These are phyloP conservation scores for Diarsia rubi DNA, from an alignment of 2,888 invertebrate genomes.

Conservation along the genomic window DNA sequence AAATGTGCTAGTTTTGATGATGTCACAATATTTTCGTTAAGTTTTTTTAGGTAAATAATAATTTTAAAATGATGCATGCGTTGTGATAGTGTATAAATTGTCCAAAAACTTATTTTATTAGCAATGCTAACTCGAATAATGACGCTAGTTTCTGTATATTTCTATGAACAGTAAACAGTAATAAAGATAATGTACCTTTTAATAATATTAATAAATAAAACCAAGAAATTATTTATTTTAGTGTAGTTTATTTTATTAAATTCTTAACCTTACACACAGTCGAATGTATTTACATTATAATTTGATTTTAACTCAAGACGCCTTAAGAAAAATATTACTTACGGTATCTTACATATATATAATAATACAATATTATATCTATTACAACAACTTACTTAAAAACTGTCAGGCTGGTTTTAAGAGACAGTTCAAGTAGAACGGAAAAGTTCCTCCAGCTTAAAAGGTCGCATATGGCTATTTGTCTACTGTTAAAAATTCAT, in stretches of 20 bases:
- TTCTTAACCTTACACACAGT: constrained; percentile 4
- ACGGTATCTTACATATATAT: constrained; percentile 10
- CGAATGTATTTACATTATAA: constrained; percentile 31
- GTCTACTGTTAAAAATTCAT: no score
- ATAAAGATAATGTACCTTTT: constrained; percentile 45
- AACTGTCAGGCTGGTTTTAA: neutral
- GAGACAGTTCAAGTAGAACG: neutral
- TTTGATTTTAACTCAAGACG: neutral
- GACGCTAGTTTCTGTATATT: neutral
- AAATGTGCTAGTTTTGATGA: neutral
- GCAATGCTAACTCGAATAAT: constrained; percentile 32
- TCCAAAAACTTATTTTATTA: neutral
- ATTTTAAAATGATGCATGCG: neutral
- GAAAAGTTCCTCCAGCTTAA: neutral
- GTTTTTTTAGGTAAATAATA: neutral
- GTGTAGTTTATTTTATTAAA: constrained; percentile 36
- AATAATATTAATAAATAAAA: constrained; percentile 47
- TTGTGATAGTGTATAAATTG: constrained; percentile 17
- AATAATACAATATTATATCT: neutral
- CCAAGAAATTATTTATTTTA: constrained; percentile 12
- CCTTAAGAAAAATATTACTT: constrained; percentile 3
- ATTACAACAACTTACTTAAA: neutral
- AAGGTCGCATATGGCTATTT: no score
- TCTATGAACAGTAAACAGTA: constrained; percentile 11
- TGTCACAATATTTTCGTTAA: neutral